A percentile compares a stretch with the other conserved stretches of the same genome.
phyloP scores from a whole-genome alignment of 2,888 invertebrate genomes.

The Epinotia brunnichana region DNA sequence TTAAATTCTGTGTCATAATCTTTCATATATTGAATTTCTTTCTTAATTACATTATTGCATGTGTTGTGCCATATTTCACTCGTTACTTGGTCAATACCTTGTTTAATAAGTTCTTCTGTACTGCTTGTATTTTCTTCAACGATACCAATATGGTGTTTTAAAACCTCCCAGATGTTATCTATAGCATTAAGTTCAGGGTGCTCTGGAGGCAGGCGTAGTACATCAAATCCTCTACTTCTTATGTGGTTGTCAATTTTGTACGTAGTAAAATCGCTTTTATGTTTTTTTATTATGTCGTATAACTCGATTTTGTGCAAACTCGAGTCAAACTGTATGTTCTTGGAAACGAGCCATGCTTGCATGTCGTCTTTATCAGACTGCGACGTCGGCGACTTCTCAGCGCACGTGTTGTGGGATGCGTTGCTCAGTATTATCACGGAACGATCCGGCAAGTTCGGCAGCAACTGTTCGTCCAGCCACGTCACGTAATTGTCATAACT shows the following conservation, averaged over 20 bases:
- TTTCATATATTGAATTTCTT: constrained; percentile 17
- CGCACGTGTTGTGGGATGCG: constrained; percentile 45
- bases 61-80: constrained; percentile 1
- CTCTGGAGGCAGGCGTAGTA: constrained; percentile 3
- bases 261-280: not conserved
- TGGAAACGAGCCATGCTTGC: constrained; percentile 4
- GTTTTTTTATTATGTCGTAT: constrained; percentile 9
- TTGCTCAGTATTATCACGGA: constrained; percentile 48
- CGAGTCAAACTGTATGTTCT: constrained; percentile 2
- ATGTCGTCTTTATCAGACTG: not conserved
- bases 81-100: not conserved
- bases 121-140: not conserved
- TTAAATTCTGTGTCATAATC: constrained; percentile 2
- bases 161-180: not conserved
- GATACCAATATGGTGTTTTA: not conserved
- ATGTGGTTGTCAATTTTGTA: constrained; percentile 14
- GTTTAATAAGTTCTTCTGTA: constrained; percentile 1
- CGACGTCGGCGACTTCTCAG: constrained; percentile 12
- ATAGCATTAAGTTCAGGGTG: constrained; percentile 11
- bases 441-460: constrained; percentile 48
- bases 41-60: not conserved
- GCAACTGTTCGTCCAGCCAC: constrained; percentile 50
- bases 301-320: constrained; percentile 7
- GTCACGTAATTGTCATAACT: constrained; percentile 49
- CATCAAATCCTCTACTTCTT: constrained; percentile 8